Base-by-base conservation (phyloP, 2,888 invertebrate species). In the Drosophila prolongata region DNA sequence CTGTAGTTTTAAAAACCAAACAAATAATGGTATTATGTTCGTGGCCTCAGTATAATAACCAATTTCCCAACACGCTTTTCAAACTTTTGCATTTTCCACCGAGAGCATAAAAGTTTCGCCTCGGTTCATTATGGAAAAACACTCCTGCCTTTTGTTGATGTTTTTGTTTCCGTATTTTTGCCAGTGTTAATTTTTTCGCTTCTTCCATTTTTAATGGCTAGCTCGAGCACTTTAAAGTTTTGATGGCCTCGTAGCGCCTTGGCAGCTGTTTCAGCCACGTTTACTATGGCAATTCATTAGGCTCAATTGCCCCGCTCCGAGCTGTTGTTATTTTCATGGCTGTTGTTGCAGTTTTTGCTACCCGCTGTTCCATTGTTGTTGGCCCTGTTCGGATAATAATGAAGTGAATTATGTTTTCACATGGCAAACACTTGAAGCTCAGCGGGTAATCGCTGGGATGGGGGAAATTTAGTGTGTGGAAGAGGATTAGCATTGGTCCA, bases 321-420 rank as follows among this genome's bases (percentile, higher is more conserved):
- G 44, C 35, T 50, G 50, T 73, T 66, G 72, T 74, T 73, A 58
- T 59, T 40, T 27, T 66, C 19, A 58, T 54, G 64, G 47, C 56
- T 38, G 54, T 53, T 60, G 61, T 72, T 70, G 54, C 54, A 53
- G 27, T 55, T 60, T 40, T 35, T 50, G 61, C 35, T 47, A 30
- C 69, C 52, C 56, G 52, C 53, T 53, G 56, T 37, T 35, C 44
- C 11, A 42, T 65, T 76, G 57, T 56, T 59, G 70, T 67, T 84
- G 88, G 78, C 88, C 86, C 86, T 82, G 75, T 86, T 84, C 53
- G 53, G 65, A 24, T 61, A 60, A 85, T 82, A 87, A 87, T 78
- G 67, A 72, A 79, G 70, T 76, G 77, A 88, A 83, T 80, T 87
- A 88, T 88, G 80, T 69, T 76, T 84, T 78, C 77, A 67, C 87